These are phyloP conservation scores for Gyps fulvus DNA, from an alignment of 2,113 vertebrate genomes.

Conservation along the genomic window DNA sequence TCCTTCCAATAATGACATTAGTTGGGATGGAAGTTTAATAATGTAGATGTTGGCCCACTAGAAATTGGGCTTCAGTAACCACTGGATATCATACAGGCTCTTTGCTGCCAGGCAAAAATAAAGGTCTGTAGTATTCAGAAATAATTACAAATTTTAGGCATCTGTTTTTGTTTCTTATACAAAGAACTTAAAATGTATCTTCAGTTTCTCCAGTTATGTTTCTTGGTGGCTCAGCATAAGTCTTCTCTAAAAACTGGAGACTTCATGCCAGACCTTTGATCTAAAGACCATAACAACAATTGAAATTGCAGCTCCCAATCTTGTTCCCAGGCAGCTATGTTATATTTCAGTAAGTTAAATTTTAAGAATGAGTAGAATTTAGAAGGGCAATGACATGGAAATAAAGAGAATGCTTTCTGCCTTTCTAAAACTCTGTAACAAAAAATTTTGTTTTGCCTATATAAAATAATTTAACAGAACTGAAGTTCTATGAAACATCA, in stretches of 20 bases:
- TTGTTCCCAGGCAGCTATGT: neutral
- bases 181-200: neutral
- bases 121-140: neutral
- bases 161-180: neutral
- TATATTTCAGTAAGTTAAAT: neutral
- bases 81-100: neutral
- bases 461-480: neutral
- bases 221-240: neutral
- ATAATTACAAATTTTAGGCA: neutral
- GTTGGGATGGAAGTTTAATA: neutral
- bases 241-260: neutral
- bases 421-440: neutral
- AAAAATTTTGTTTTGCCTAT: neutral
- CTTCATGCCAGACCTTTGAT: neutral
- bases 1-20: neutral
- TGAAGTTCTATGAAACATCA: neutral
- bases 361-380: neutral
- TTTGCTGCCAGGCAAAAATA: neutral
- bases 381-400: neutral
- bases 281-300: neutral
- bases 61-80: neutral
- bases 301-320: neutral
- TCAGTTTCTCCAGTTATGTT: neutral
- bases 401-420: neutral
- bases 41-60: neutral